Percentiles rank a stretch among this genome's conserved stretches.
Evolutionary conservation across 2,888 invertebrate genomes (phyloP).

Genomic region (Agonopterix alstromeriana): DNA sequence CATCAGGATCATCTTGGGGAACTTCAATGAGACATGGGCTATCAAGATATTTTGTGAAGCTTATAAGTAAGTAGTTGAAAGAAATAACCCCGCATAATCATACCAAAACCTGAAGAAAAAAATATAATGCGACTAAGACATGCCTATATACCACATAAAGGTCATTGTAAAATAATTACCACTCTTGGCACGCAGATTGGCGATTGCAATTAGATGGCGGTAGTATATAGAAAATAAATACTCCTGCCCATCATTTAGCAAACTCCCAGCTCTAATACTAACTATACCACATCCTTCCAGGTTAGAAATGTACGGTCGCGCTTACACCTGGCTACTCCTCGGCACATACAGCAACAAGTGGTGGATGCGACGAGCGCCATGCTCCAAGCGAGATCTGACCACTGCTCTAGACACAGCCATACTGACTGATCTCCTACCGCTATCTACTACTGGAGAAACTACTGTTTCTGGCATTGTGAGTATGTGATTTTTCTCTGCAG

Average conservation of each 20-base stretch:
- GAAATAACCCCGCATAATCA: too few species aligned
- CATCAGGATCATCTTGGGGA: slow-evolving; percentile 95
- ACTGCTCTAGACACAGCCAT: slow-evolving; percentile 92
- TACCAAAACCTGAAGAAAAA: too few species aligned
- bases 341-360: slow-evolving; percentile 91
- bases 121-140: too few species aligned
- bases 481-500: too few species aligned
- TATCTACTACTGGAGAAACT: slow-evolving; percentile 90
- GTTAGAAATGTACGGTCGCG: slow-evolving; percentile 91
- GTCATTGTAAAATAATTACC: too few species aligned
- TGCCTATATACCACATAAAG: too few species aligned
- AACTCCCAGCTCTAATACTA: not conserved
- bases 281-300: slow-evolving; percentile 42
- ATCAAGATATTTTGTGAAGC: slow-evolving; percentile 92
- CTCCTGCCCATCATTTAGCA: too few species aligned
- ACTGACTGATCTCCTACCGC: slow-evolving; percentile 89
- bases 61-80: slow-evolving; percentile 73
- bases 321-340: slow-evolving; percentile 97
- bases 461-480: slow-evolving; percentile 94
- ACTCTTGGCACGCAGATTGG: too few species aligned
- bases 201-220: too few species aligned
- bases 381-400: slow-evolving; percentile 83
- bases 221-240: too few species aligned
- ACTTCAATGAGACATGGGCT: slow-evolving; percentile 97
- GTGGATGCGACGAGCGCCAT: slow-evolving; percentile 81